Evolutionary conservation across 2,888 invertebrate species (phyloP).

Genomic region (Suillia variegata): DNA sequence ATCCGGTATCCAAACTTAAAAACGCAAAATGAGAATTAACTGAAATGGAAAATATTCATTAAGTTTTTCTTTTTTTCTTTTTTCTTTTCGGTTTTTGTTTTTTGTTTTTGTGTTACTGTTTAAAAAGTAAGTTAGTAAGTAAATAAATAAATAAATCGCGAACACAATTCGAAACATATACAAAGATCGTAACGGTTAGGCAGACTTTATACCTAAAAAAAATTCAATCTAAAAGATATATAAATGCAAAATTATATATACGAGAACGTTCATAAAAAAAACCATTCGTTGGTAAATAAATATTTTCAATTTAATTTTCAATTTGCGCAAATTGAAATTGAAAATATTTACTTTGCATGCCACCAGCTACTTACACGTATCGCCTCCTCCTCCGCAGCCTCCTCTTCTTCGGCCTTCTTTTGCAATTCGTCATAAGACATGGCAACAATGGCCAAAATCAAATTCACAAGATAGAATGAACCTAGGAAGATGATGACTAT

Average conservation of each 20-base stretch:
- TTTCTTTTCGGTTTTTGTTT: too few relatives aligned
- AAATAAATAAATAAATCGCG: too few relatives aligned
- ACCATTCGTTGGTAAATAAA: conserved; percentile 19
- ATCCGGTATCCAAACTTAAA: too few relatives aligned
- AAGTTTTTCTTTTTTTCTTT: too few relatives aligned
- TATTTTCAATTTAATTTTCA: conserved; percentile 37
- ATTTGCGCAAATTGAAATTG: conserved; percentile 36
- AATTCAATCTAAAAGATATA: not conserved
- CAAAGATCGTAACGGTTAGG: too few relatives aligned
- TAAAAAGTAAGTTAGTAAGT: too few relatives aligned
- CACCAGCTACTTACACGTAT: conserved; percentile 76
- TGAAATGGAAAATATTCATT: too few relatives aligned
- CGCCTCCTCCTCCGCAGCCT: conserved; percentile 93
- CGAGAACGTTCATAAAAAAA: not conserved
- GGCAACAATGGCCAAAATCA: conserved; percentile 99
- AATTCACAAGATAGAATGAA: conserved; percentile 97
- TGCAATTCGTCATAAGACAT: conserved; percentile 99
- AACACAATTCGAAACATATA: too few relatives aligned
- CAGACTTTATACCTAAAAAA: too few relatives aligned
- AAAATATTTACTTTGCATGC: conserved; percentile 33
- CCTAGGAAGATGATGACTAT: conserved; percentile 98
- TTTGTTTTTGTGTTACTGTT: too few relatives aligned
- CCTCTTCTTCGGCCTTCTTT: conserved; percentile 96
- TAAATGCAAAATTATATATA: too few relatives aligned
- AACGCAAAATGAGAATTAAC: too few relatives aligned